Evolutionary conservation across 2,888 invertebrate genomes (phyloP).

Genomic region (Phortica magna): DNA sequence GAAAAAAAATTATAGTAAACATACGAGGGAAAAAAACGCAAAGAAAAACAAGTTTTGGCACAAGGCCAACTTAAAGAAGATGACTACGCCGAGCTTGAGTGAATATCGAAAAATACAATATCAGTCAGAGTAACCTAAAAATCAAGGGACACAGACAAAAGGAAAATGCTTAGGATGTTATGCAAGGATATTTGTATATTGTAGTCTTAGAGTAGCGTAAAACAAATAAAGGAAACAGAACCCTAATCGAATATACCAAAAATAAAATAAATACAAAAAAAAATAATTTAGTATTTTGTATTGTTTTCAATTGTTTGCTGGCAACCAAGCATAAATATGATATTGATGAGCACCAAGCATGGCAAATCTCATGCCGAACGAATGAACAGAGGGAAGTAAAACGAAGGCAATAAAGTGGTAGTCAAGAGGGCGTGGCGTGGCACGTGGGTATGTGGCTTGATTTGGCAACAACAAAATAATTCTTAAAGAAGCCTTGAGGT

Average conservation of each 20-base stretch:
- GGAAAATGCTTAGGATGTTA: conserved; percentile 26
- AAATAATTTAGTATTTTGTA: conserved; percentile 69
- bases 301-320: conserved; percentile 72
- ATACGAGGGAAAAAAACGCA: conserved; percentile 50
- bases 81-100: conserved; percentile 38
- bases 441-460: background rate
- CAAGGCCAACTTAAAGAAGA: conserved; percentile 61
- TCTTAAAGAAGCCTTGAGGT: background rate
- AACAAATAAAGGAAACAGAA: background rate
- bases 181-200: conserved; percentile 20
- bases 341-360: conserved; percentile 55
- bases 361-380: conserved; percentile 37
- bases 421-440: background rate
- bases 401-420: background rate
- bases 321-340: conserved; percentile 71
- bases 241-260: background rate
- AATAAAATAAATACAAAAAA: conserved; percentile 47
- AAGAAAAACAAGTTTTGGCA: conserved; percentile 55
- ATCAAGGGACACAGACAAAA: background rate
- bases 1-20: conserved; percentile 45
- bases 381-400: conserved; percentile 20
- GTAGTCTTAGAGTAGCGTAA: background rate
- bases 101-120: conserved; percentile 57
- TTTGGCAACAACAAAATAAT: background rate
- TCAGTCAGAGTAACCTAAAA: conserved; percentile 10